Evolutionary conservation across 2,888 invertebrate genomes (phyloP), one percentile per base, ranked within the genome.

Genomic region (Tigriopus californicus): DNA sequence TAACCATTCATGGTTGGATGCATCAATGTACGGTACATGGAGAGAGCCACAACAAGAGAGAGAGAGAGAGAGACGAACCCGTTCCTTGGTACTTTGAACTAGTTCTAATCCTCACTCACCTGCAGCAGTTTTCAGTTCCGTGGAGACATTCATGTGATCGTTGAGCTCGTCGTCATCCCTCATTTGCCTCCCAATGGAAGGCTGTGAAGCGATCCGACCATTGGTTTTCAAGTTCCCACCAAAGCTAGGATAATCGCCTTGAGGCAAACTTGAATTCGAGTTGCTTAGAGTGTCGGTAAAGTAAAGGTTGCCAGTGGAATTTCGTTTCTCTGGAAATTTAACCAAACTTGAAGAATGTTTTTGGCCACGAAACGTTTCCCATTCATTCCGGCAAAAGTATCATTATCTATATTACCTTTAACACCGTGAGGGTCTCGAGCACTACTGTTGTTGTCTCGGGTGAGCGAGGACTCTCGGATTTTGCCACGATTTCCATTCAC

Each of bases 251-350:
- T 18, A 18, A 22, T 22, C 22, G 22, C 49, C 49, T 49, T 49
- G 49, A 13, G 15, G 49, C 49, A 49, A 54, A 41, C 15, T 54
- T 6, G 33, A 18, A 6, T 18, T 15, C 11, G 24, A 41, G 40
- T 18, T 54, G 54, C 54, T 54, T 41, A 54, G 41, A 4, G 54
- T 33, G 41, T 54, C 54, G 11, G 52, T 51, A 41, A 54, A 54
- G 54, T 54, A 54, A 1, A 54, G 41, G 22, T 54, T 54, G 41
- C 54, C 54, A 10, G 54, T 54, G 40, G 54, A 54, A 54, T 54
- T 54, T 18, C 54, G 33, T 40, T 54, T 54, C n/a, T 54, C 54
- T 54, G 54, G n/a, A 54, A 41, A 4, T 8, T 25, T 11, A 15
- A 49, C 3, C 33, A 41, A 41, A 51, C 15, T 18, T 24, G 22